These are phyloP conservation scores for Stenchaetothrips biformis DNA, from an alignment of 2,888 invertebrate species.

Conservation along the genomic window DNA sequence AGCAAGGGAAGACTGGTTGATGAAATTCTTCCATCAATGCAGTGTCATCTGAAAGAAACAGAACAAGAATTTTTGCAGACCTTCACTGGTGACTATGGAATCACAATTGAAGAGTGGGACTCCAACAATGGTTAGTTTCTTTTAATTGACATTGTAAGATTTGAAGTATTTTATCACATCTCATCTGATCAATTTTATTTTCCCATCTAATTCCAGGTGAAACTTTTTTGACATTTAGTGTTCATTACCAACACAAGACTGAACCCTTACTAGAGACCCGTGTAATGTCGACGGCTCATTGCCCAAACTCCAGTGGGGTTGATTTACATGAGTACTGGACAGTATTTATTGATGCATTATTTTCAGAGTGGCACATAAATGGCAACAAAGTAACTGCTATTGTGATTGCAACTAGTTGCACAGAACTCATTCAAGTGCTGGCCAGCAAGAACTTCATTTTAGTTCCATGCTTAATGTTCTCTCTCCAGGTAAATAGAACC, in stretches of 20 bases:
- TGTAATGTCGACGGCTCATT: slow-evolving; percentile 47
- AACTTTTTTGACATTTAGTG: slow-evolving; percentile 45
- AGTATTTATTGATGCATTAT: slow-evolving; percentile 43
- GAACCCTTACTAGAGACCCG: slow-evolving; percentile 46
- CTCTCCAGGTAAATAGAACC: slow-evolving; percentile 43
- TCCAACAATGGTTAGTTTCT: slow-evolving; percentile 40
- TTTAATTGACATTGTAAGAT: background rate
- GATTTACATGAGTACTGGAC: slow-evolving; percentile 42
- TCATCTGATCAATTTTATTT: too few species aligned
- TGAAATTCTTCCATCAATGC: slow-evolving; percentile 49
- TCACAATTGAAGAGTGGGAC: slow-evolving; percentile 49
- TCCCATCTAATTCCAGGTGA: slow-evolving; percentile 41
- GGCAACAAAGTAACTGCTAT: slow-evolving; percentile 47
- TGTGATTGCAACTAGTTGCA: slow-evolving; percentile 45
- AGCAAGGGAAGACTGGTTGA: slow-evolving; percentile 48
- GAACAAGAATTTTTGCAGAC: slow-evolving; percentile 42
- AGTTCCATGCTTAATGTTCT: slow-evolving; percentile 48
- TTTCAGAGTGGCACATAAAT: slow-evolving; percentile 47
- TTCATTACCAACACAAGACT: slow-evolving; percentile 46
- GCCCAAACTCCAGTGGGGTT: slow-evolving; percentile 44
- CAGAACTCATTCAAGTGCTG: slow-evolving; percentile 44
- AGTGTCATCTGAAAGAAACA: slow-evolving; percentile 46
- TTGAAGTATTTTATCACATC: background rate
- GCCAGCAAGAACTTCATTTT: slow-evolving; percentile 43
- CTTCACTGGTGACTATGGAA: slow-evolving; percentile 43